Evolutionary conservation across 1,140 invertebrate genomes (phyloP), one percentile per base, ranked within the genome.

Genomic region (Brevipalpus yothersi): DNA sequence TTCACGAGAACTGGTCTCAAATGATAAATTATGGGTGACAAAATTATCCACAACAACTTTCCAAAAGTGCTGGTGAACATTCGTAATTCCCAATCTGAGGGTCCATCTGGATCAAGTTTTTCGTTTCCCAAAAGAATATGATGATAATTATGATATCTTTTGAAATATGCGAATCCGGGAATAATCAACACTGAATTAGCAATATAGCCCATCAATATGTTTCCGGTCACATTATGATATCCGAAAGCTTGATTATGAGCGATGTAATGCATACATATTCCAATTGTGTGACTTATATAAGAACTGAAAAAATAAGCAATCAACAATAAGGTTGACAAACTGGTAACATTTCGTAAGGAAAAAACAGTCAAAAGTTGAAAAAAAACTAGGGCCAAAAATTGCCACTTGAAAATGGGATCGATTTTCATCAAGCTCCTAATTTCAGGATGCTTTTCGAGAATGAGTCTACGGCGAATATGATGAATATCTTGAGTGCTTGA

Each of bases 81-180:
- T 70, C 83, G 83, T 0, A 86, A 91, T 76, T 98, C 94, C 12
- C 96, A 58, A 58, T 82, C 72, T 0, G 90, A 91, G 8, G 94
- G 94, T 60, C 98, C 83, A 72, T 99, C 94, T 0, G 92, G 94
- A 71, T 99, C 94, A 60, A 86, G 76, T 53, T 79, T 77, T 69
- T 95, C 90, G 72, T 96, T 89, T 40, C 94, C 94, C 80, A 66
- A 65, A 60, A 67, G 65, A 43, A 84, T 79, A 72, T 99, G 94
- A 73, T 99, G 94, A 68, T 97, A 91, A 54, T 97, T 71, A 72
- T 99, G 94, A 73, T 98, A 99, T 69, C 92, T 93, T 70, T 90
- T 92, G 71, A 99, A 99, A 65, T 90, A 88, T 61, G 96, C 81
- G 0, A 91, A 90, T 68, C 95, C 82, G 2, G 94, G 94, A 64